Evolutionary conservation across 2,113 vertebrate genomes (phyloP).

Genomic region (Antechinus flavipes): DNA sequence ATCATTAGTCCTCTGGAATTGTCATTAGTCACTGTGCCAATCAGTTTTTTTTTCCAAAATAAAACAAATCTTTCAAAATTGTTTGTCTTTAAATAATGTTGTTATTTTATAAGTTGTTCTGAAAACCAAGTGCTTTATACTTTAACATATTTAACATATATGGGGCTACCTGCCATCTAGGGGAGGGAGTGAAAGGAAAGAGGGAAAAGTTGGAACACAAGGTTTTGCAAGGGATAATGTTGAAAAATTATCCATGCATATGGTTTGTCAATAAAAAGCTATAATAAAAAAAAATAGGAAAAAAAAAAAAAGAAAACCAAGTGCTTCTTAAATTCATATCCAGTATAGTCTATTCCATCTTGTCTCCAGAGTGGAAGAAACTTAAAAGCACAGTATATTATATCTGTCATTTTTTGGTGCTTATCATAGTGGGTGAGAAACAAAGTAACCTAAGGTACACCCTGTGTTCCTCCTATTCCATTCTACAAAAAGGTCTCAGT

Average conservation of each 20-base stretch:
- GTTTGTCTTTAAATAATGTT: not conserved
- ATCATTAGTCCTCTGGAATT: not conserved
- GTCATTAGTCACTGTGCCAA: not conserved
- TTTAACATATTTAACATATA: no score
- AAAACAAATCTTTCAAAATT: not conserved
- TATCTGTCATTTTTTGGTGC: not conserved
- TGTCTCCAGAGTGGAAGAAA: not conserved
- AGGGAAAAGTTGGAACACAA: no score
- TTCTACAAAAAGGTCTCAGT: not conserved
- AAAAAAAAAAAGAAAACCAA: not conserved
- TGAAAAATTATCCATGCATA: no score
- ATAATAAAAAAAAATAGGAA: no score
- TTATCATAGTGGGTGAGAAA: not conserved
- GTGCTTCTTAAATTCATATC: not conserved
- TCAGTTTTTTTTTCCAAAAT: not conserved
- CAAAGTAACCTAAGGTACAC: not conserved
- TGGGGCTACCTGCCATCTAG: no score
- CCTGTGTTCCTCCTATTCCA: not conserved
- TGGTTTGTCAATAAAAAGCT: no score
- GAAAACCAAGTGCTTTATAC: not conserved
- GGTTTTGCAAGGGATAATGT: no score
- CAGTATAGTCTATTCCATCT: not conserved
- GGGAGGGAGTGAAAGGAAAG: no score
- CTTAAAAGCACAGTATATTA: not conserved
- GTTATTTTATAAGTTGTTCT: not conserved